Evolutionary conservation across 2,888 invertebrate species (phyloP).

Genomic region (Nowickia ferox): DNA sequence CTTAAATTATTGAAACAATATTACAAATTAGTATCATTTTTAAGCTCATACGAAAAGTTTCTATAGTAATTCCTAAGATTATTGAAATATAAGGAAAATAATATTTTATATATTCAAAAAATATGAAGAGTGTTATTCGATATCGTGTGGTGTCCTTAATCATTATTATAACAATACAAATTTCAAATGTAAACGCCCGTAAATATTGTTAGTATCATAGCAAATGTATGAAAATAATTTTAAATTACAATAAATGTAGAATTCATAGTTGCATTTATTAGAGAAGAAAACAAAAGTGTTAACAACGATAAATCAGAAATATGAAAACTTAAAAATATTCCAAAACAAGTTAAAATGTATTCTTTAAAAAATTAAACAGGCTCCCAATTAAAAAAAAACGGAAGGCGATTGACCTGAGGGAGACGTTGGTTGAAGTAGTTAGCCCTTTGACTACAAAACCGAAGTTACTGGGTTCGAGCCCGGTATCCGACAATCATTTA

Average conservation of each 20-base stretch:
- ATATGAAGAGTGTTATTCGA: neutral
- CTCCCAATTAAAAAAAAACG: too few species aligned
- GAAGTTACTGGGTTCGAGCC: too few species aligned
- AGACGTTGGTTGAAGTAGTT: too few species aligned
- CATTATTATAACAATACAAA: neutral
- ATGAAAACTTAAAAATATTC: too few species aligned
- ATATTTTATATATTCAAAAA: neutral
- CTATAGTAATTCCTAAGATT: neutral
- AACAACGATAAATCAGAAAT: too few species aligned
- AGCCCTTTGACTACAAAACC: too few species aligned
- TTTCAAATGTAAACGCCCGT: neutral
- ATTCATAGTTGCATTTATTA: neutral
- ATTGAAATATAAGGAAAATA: neutral
- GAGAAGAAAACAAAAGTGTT: too few species aligned
- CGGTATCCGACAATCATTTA: too few species aligned
- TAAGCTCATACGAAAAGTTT: slow-evolving; percentile 30
- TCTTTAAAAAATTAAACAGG: too few species aligned
- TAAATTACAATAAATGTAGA: neutral
- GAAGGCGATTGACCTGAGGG: too few species aligned
- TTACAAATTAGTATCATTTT: slow-evolving; percentile 30
- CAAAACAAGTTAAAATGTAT: too few species aligned
- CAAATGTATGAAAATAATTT: neutral
- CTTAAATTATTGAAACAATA: slow-evolving; percentile 20
- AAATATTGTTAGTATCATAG: slow-evolving; percentile 22
- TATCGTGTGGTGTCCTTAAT: slow-evolving; percentile 6